phyloP scores from a whole-genome alignment of 2,888 invertebrate species.

The Polydesmus complanatus region DNA sequence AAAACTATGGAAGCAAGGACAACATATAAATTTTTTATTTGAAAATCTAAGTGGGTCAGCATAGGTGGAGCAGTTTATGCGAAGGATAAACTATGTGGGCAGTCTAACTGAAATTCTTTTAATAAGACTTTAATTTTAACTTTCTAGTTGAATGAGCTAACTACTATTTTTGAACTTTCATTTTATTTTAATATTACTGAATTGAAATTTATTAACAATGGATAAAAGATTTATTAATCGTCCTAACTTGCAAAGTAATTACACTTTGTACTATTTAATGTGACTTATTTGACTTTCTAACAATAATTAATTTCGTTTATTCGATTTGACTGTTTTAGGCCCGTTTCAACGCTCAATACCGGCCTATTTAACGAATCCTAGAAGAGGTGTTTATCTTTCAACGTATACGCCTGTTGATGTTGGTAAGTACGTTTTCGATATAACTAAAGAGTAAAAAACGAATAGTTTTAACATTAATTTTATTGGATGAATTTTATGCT shows the following conservation, averaged over 20 bases:
- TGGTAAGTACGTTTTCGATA: constrained; percentile 16
- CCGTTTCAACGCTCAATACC: constrained; percentile 13
- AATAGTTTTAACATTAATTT: no score
- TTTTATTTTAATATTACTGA: not conserved
- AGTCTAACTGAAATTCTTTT: not conserved
- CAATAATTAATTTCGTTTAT: not conserved
- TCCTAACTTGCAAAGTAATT: not conserved
- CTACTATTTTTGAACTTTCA: not conserved
- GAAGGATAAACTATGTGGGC: not conserved
- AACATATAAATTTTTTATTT: not conserved
- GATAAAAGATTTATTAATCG: not conserved
- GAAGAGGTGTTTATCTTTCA: constrained; percentile 18
- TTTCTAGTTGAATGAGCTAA: not conserved
- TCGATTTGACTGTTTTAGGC: constrained; percentile 2
- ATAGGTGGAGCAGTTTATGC: not conserved
- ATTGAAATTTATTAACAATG: not conserved
- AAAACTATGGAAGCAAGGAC: not conserved
- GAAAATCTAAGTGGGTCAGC: not conserved
- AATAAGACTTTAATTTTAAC: not conserved
- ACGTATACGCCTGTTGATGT: constrained; percentile 25
- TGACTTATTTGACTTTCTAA: not conserved
- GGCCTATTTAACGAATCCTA: constrained; percentile 14
- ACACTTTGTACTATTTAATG: no score
- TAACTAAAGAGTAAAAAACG: no score
- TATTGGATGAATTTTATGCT: no score